A percentile compares a stretch with the other conserved stretches of the same genome.
phyloP scores from a whole-genome alignment of 2,113 vertebrate species.

The Acinonyx jubatus region DNA sequence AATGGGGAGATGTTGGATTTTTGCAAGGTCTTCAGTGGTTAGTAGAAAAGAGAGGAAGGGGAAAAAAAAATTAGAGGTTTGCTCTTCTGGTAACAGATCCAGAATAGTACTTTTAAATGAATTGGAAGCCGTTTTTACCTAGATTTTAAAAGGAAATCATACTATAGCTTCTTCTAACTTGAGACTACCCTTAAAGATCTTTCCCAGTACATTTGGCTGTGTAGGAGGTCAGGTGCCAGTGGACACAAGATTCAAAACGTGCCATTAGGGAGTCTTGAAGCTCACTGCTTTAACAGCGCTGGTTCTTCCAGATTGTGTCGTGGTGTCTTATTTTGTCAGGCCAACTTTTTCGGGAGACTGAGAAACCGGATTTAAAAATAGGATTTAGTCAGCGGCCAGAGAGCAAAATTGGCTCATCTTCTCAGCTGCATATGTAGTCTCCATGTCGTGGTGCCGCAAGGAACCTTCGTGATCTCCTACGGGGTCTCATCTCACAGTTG shows the following conservation, averaged over 20 bases:
- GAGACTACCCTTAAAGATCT: neutral
- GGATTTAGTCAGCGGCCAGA: neutral
- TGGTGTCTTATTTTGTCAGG: slow-evolving; percentile 23
- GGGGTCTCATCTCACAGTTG: accelerated
- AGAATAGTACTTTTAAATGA: neutral
- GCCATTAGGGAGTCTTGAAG: neutral
- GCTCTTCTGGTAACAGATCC: slow-evolving; percentile 43
- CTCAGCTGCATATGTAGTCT: neutral
- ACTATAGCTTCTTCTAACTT: neutral
- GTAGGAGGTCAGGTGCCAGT: accelerated
- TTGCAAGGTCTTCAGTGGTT: slow-evolving; percentile 63
- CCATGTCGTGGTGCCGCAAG: neutral
- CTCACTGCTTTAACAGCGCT: neutral
- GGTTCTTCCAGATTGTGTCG: neutral
- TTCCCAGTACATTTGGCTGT: neutral
- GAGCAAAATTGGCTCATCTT: neutral
- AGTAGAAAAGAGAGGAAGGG: slow-evolving; percentile 39
- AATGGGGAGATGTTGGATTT: slow-evolving; percentile 52
- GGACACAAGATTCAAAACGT: neutral
- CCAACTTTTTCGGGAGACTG: slow-evolving; percentile 20
- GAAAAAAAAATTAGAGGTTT: neutral
- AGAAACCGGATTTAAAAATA: slow-evolving; percentile 44
- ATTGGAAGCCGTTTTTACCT: neutral
- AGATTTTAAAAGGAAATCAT: neutral
- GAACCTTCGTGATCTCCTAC: accelerated